Conservation (phyloP, 2,113 vertebrate species). For the Elephantulus edwardii region DNA sequence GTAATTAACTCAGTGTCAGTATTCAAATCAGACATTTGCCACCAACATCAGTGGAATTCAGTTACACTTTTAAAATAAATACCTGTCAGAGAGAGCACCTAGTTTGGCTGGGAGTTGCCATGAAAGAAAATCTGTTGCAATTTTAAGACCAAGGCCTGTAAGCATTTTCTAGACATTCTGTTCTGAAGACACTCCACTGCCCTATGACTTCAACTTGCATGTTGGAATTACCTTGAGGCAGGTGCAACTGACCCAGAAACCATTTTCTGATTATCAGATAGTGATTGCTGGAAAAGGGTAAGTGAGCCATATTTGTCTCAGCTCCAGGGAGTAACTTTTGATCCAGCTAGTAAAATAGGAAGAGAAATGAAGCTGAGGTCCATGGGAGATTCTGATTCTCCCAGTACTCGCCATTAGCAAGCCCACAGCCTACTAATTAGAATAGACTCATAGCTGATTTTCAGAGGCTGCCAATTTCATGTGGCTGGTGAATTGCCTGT, state of each 20-base stretch:
- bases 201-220: conserved; percentile 49
- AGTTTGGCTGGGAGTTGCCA: not conserved
- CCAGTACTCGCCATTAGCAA: conserved; percentile 43
- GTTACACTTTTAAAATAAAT: conserved; percentile 43
- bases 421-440: no score
- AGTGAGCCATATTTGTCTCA: not conserved
- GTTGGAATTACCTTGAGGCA: conserved; percentile 67
- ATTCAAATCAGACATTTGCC: conserved; percentile 39
- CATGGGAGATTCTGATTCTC: conserved; percentile 45
- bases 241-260: conserved; percentile 60
- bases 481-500: no score
- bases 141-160: conserved; percentile 47
- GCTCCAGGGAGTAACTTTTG: conserved; percentile 21
- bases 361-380: conserved; percentile 44
- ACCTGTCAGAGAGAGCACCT: not conserved
- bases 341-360: conserved; percentile 50
- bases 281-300: conserved; percentile 57
- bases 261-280: conserved; percentile 62
- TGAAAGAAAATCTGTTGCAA: conserved; percentile 52
- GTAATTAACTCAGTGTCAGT: conserved; percentile 23
- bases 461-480: no score
- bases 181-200: conserved; percentile 45
- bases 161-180: conserved; percentile 50
- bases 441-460: no score
- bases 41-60: conserved; percentile 32